These are phyloP conservation scores for Hoplostethus mediterraneus DNA, from an alignment of 2,797 vertebrate genomes.

Conservation along the genomic window DNA sequence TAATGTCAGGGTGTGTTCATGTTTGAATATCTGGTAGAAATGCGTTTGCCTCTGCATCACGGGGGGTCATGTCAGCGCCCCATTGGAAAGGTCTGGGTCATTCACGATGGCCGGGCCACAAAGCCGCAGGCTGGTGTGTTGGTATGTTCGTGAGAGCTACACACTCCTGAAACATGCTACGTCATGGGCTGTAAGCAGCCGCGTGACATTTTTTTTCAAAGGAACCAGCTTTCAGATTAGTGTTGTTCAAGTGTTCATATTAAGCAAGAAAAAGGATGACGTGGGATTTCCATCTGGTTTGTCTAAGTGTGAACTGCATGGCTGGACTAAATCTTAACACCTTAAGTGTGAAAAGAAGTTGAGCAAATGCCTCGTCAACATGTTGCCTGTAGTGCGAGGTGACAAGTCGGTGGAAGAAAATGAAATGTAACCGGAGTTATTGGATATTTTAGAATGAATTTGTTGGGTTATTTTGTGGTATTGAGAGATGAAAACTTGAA, in stretches of 20 bases:
- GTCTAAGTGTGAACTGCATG: no score
- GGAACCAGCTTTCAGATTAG: neutral
- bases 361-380: neutral
- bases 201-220: neutral
- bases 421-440: no score
- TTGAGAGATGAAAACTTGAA: no score
- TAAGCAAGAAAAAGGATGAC: constrained; percentile 52
- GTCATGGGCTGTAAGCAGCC: constrained; percentile 33
- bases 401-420: no score
- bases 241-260: constrained; percentile 19
- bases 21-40: constrained; percentile 3
- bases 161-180: neutral
- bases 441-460: no score
- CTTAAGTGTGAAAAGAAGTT: neutral
- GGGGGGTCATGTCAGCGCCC: neutral
- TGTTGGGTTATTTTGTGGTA: no score
- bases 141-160: no score
- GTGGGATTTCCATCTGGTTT: no score
- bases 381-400: neutral
- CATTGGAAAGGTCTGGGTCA: neutral
- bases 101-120: neutral
- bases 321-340: no score
- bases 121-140: neutral
- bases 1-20: neutral
- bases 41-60: neutral